These are phyloP conservation scores for Pammene fasciana DNA, from an alignment of 2,888 invertebrate species.

Conservation along the genomic window DNA sequence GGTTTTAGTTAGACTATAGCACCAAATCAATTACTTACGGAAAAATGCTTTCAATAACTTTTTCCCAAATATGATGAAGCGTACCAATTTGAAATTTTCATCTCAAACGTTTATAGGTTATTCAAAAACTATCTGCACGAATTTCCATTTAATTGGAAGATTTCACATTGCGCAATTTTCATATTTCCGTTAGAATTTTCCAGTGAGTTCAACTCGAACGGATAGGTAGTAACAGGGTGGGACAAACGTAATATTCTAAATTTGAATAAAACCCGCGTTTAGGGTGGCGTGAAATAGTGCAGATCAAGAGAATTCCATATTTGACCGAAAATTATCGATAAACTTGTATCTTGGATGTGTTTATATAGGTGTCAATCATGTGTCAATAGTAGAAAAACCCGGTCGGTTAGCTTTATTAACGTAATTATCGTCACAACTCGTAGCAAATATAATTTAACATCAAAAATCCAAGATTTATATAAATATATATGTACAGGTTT, in stretches of 20 bases:
- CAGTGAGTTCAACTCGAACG: conserved; percentile 32
- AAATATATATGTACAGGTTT: no score
- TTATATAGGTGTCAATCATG: no score
- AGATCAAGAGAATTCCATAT: not conserved
- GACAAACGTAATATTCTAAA: conserved; percentile 51
- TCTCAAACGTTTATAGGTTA: conserved; percentile 21
- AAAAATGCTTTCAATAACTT: no score
- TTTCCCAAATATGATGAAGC: not conserved
- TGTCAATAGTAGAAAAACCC: no score
- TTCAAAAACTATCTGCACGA: conserved; percentile 37
- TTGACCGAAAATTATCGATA: conserved; percentile 20
- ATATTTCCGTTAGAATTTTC: conserved; percentile 31
- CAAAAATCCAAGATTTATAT: no score
- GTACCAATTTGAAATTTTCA: not conserved
- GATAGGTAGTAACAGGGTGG: conserved; percentile 46
- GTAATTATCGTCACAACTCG: no score
- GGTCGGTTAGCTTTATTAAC: no score
- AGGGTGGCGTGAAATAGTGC: conserved; percentile 44
- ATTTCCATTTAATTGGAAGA: conserved; percentile 41
- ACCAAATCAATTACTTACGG: no score
- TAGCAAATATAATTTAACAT: no score
- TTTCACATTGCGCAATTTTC: conserved; percentile 27
- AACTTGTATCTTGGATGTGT: not conserved
- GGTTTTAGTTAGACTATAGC: no score
- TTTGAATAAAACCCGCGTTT: conserved; percentile 57